Evolutionary conservation across 2,888 invertebrate species (phyloP), one percentile per base, ranked within the genome.

Genomic region (Pyrrhia umbra): DNA sequence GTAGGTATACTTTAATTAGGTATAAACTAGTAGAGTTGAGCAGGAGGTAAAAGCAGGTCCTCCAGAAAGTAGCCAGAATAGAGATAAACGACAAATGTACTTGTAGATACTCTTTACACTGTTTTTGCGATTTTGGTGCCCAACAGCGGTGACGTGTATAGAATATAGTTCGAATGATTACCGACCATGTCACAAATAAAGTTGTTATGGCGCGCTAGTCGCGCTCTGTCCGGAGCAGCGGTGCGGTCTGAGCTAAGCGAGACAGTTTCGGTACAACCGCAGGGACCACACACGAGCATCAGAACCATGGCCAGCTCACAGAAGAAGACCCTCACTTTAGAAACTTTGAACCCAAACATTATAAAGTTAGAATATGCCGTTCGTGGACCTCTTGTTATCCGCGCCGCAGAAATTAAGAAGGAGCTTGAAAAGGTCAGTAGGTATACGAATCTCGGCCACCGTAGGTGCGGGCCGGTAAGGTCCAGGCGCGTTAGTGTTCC

Each of bases 181-280:
- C 76, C 80, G 77, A 86, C 71, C 70, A 92, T 91, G 91, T 87
- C 89, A 81, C 83, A 86, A 68, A 78, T 86, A 79, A 88, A 85
- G 80, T 82, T 91, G 88, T 86, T 90, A 87, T 85, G 84, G 68
- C 83, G 87, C 84, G 27, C 72, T 80, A 89, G 88, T 86, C 89
- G 89, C 61, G 75, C 85, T 69, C 68, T 88, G 76, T 69, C 84
- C 74, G 77, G 86, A 81, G 5, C 34, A 2, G 4, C 59, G 81
- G 59, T 59, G 57, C 71, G 81, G 56, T 25, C 34, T 13, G 34
- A 34, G 34, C n/a, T 34, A 4, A 3, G 34, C n/a, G 34, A 34
- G n/a, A 6, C 34, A 13, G 13, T 30, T 3, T 10, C 30, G 30
- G 30, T 13, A 8, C 30, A 13, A 13, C 3, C 13, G 13, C 30